phyloP scores from a whole-genome alignment of 2,797 vertebrate species.

The Podarcis siculus region DNA sequence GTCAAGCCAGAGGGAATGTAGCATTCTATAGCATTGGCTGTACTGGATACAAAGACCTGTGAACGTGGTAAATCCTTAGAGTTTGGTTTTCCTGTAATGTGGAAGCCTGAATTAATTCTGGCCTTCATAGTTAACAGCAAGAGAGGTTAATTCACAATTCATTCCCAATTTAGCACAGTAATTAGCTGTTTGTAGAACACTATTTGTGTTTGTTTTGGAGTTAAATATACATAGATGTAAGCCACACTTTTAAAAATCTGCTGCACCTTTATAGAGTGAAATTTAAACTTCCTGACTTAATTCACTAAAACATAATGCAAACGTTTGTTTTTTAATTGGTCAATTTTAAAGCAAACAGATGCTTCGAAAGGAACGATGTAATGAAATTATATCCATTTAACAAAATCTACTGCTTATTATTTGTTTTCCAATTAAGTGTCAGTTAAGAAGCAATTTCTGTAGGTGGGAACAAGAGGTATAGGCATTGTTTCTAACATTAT shows the following conservation, averaged over 20 bases:
- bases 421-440: background rate
- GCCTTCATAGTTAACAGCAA: constrained; percentile 47
- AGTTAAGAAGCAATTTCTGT: background rate
- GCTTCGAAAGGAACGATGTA: background rate
- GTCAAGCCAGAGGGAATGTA: constrained; percentile 37
- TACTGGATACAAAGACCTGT: constrained; percentile 52
- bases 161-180: constrained; percentile 55
- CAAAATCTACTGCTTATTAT: background rate
- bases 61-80: constrained; percentile 52
- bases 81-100: constrained; percentile 46
- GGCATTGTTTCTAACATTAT: background rate
- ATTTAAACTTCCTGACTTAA: background rate
- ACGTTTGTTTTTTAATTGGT: background rate
- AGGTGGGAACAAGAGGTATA: background rate
- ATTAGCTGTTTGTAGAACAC: constrained; percentile 53
- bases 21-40: background rate
- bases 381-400: background rate
- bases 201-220: constrained; percentile 50
- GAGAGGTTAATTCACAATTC: constrained; percentile 57
- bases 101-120: constrained; percentile 58
- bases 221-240: constrained; percentile 43
- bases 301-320: background rate
- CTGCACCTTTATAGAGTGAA: background rate
- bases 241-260: background rate
- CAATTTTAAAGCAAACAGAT: background rate